These are phyloP conservation scores for Xenotilapia longispinis DNA, from an alignment of 2,113 vertebrate genomes.

Conservation along the genomic window DNA sequence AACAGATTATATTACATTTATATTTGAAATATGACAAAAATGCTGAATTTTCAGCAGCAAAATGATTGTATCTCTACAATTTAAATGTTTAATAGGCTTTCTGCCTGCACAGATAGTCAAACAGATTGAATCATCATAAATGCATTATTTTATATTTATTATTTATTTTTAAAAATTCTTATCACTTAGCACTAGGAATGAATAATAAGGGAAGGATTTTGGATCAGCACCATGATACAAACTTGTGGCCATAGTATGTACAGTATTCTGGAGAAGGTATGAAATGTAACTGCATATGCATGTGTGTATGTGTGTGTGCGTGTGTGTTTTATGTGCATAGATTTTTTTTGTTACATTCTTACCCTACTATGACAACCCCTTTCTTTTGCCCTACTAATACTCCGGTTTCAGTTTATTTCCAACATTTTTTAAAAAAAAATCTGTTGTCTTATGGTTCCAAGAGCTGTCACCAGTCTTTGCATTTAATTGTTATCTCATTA, in stretches of 20 bases:
- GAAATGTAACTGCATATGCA: not conserved
- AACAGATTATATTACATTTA: no score
- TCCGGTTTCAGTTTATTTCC: not conserved
- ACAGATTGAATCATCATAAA: not conserved
- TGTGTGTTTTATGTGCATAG: not conserved
- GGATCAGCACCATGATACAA: not conserved
- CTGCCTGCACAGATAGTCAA: not conserved
- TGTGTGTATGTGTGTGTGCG: no score
- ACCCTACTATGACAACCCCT: no score
- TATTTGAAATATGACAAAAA: not conserved
- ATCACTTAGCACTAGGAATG: not conserved
- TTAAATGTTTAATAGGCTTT: not conserved
- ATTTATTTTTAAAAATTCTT: not conserved
- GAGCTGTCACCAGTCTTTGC: not conserved
- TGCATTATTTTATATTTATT: not conserved
- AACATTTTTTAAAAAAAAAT: rapidly evolving
- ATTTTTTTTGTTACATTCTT: not conserved
- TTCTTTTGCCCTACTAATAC: not conserved
- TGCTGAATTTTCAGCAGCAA: not conserved
- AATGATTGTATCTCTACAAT: not conserved
- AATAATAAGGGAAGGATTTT: not conserved
- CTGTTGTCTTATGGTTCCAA: not conserved
- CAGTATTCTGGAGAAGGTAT: not conserved
- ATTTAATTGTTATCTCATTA: not conserved
- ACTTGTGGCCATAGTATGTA: not conserved